Conservation (phyloP, 2,888 invertebrate genomes). For the Brenthis ino region DNA sequence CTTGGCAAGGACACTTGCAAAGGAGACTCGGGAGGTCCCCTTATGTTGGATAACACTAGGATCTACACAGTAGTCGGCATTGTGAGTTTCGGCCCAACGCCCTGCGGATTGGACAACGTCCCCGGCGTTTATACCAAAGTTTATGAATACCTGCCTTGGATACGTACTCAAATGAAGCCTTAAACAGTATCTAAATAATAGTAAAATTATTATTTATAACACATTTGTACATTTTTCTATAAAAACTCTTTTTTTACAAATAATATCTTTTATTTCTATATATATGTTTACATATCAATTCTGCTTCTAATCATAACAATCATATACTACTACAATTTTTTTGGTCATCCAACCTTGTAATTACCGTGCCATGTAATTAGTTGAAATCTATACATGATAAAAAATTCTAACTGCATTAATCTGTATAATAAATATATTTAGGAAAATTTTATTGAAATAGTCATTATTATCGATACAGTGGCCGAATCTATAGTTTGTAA, state of each 20-base stretch:
- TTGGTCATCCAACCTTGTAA: too few relatives aligned
- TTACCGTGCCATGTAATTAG: too few relatives aligned
- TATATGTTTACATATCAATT: too few relatives aligned
- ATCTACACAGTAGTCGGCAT: slow-evolving; percentile 70
- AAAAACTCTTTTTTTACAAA: slow-evolving; percentile 3
- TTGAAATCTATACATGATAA: too few relatives aligned
- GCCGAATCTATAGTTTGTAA: too few relatives aligned
- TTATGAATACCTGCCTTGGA: slow-evolving; percentile 82
- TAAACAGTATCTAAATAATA: slow-evolving; percentile 37
- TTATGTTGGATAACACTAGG: slow-evolving; percentile 69
- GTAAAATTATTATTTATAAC: slow-evolving; percentile 19
- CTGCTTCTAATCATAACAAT: too few relatives aligned
- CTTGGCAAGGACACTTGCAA: slow-evolving; percentile 82
- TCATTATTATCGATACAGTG: too few relatives aligned
- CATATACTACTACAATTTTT: too few relatives aligned
- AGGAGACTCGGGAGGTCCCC: slow-evolving; percentile 85
- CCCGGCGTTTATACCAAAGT: slow-evolving; percentile 86
- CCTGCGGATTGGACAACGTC: slow-evolving; percentile 82
- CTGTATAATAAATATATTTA: too few relatives aligned
- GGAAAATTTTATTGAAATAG: too few relatives aligned
- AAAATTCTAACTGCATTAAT: too few relatives aligned
- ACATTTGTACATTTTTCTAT: slow-evolving; percentile 10
- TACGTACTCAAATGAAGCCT: slow-evolving; percentile 61
- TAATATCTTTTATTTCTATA: neutral
- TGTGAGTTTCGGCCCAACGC: slow-evolving; percentile 84